Conservation (phyloP, 2,113 vertebrate species). For the Nannospalax galili region DNA sequence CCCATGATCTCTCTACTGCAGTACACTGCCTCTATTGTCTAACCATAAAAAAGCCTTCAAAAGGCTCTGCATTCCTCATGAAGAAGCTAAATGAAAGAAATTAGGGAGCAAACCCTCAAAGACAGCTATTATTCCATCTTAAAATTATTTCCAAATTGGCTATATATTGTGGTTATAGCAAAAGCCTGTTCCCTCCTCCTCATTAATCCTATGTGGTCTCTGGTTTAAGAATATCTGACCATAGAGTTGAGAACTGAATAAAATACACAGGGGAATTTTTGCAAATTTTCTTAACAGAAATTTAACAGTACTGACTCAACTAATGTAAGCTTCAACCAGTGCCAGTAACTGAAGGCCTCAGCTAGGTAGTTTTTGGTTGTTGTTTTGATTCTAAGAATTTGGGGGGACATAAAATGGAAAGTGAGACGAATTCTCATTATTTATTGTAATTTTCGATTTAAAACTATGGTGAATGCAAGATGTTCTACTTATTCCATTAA, state of each 20-base stretch:
- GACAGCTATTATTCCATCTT: slow-evolving; percentile 46
- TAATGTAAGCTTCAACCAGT: slow-evolving; percentile 14
- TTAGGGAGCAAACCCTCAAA: not conserved
- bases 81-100: slow-evolving; percentile 64
- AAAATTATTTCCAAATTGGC: slow-evolving; percentile 55
- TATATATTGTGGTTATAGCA: slow-evolving; percentile 61
- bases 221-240: slow-evolving; percentile 56
- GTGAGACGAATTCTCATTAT: not conserved
- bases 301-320: slow-evolving; percentile 36
- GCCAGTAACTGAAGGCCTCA: slow-evolving; percentile 30
- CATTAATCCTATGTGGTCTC: slow-evolving; percentile 40
- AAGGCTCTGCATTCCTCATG: slow-evolving; percentile 54
- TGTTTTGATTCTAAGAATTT: slow-evolving; percentile 36
- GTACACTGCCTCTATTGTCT: slow-evolving; percentile 63
- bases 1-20: slow-evolving; percentile 5
- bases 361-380: not conserved
- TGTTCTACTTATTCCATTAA: slow-evolving; percentile 42
- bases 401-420: slow-evolving; percentile 35
- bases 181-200: not conserved
- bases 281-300: slow-evolving; percentile 51
- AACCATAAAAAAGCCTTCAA: slow-evolving; percentile 54
- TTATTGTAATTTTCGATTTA: slow-evolving; percentile 20
- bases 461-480: slow-evolving; percentile 39
- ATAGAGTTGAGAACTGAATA: slow-evolving; percentile 29
- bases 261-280: slow-evolving; percentile 2